Evolutionary conservation across 2,113 vertebrate species (phyloP).

Genomic region (Oreochromis spilurus): DNA sequence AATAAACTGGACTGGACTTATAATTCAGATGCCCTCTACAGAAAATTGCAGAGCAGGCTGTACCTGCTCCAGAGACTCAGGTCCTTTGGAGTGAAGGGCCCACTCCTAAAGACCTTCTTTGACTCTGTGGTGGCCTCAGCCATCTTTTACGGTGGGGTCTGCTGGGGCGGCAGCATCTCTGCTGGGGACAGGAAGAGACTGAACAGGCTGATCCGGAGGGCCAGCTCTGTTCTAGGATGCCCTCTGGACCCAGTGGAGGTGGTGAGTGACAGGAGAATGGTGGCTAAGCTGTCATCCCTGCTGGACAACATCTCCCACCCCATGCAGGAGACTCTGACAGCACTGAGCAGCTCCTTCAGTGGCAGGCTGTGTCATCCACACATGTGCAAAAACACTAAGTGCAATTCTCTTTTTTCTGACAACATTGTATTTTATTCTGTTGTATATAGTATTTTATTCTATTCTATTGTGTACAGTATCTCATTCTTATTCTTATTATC

Average conservation of each 20-base stretch:
- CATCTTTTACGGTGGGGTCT: fast-evolving
- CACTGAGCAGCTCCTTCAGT: not conserved
- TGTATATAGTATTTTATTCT: not conserved
- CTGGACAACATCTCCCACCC: not conserved
- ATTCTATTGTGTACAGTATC: not conserved
- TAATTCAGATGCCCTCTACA: not conserved
- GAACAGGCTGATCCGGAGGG: not conserved
- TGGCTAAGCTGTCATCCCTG: not conserved
- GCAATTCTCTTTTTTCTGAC: not conserved
- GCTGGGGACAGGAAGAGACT: not conserved
- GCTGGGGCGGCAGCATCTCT: not conserved
- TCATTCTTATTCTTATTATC: not conserved
- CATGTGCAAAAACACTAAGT: not conserved
- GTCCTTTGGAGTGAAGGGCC: not conserved
- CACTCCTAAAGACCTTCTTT: not conserved
- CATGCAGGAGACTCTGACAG: not conserved
- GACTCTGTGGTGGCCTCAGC: not conserved
- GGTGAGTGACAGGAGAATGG: not conserved
- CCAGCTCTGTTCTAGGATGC: not conserved
- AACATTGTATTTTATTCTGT: not conserved
- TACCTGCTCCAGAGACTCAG: no score
- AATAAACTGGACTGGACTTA: no score
- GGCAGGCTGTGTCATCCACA: not conserved
- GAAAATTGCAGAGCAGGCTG: not conserved
- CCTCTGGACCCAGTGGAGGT: not conserved